phyloP scores from a whole-genome alignment of 2,888 invertebrate species.

The Macropis europaea region DNA sequence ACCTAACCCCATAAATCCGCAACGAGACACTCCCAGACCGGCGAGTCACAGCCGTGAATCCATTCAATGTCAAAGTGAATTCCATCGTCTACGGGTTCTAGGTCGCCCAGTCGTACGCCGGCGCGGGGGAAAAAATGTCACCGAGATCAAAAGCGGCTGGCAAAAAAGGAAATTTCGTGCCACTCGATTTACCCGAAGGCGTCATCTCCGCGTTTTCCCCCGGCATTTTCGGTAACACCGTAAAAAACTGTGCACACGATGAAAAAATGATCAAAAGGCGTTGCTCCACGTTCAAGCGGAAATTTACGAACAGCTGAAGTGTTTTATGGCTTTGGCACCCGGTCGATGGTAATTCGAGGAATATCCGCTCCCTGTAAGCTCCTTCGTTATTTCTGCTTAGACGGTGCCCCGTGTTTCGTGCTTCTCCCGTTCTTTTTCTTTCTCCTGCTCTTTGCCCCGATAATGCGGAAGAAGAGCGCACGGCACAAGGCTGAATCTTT shows the following conservation, averaged over 20 bases:
- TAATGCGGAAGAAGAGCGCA: no score
- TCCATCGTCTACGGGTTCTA: conserved; percentile 40
- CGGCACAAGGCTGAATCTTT: no score
- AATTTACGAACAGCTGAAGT: conserved; percentile 11
- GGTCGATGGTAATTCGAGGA: neutral
- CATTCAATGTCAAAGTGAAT: conserved; percentile 68
- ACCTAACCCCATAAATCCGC: conserved; percentile 73
- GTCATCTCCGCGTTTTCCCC: conserved; percentile 13
- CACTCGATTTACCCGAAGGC: conserved; percentile 43
- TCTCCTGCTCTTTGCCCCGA: no score
- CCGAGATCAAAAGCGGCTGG: conserved; percentile 36
- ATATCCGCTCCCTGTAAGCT: neutral
- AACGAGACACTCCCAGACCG: conserved; percentile 68
- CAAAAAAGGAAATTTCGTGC: conserved; percentile 28
- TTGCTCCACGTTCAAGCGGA: neutral
- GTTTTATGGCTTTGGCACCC: neutral
- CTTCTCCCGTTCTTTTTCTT: neutral
- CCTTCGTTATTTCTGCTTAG: neutral
- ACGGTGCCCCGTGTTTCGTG: neutral
- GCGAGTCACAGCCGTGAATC: conserved; percentile 67
- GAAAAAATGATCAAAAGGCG: conserved; percentile 12
- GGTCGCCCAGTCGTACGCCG: neutral
- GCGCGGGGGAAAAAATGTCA: conserved; percentile 34
- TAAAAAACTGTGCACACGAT: conserved; percentile 3
- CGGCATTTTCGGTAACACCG: neutral